phyloP scores from a whole-genome alignment of 2,888 invertebrate genomes.

The Drosophila seclusa region DNA sequence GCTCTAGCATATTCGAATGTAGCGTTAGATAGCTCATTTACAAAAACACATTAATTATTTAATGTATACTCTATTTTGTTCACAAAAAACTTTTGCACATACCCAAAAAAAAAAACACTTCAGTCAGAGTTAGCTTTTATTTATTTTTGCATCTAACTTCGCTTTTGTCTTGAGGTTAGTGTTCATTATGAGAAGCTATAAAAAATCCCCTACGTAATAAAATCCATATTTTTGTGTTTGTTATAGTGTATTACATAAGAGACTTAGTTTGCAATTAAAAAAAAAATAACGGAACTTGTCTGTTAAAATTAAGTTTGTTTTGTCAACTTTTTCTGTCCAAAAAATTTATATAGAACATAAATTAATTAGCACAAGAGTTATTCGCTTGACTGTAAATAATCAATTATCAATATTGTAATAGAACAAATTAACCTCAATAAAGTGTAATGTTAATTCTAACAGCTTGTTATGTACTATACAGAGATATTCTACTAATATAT shows the following conservation, averaged over 20 bases:
- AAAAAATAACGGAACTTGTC: neutral
- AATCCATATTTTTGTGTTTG: neutral
- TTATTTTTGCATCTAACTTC: neutral
- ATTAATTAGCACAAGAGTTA: conserved; percentile 9
- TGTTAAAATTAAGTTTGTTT: neutral
- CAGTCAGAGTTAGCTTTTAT: neutral
- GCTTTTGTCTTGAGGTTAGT: neutral
- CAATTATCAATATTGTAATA: conserved; percentile 43
- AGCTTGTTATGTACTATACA: neutral
- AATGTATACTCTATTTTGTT: neutral
- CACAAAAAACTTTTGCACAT: neutral
- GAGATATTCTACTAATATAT: neutral
- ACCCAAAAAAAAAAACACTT: neutral
- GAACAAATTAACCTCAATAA: conserved; percentile 54
- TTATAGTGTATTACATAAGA: neutral
- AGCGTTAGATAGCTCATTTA: conserved; percentile 30
- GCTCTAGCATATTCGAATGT: conserved; percentile 11
- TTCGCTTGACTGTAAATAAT: conserved; percentile 53
- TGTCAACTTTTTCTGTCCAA: neutral
- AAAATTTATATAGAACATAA: neutral
- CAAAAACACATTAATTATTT: conserved; percentile 1
- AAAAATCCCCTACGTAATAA: neutral
- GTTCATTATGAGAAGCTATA: neutral
- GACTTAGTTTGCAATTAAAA: neutral
- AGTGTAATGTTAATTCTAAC: conserved; percentile 42